Percentiles rank a stretch among this genome's conserved stretches.
phyloP scores from a whole-genome alignment of 2,888 invertebrate species.

The Disparrhopalites patrizii region DNA sequence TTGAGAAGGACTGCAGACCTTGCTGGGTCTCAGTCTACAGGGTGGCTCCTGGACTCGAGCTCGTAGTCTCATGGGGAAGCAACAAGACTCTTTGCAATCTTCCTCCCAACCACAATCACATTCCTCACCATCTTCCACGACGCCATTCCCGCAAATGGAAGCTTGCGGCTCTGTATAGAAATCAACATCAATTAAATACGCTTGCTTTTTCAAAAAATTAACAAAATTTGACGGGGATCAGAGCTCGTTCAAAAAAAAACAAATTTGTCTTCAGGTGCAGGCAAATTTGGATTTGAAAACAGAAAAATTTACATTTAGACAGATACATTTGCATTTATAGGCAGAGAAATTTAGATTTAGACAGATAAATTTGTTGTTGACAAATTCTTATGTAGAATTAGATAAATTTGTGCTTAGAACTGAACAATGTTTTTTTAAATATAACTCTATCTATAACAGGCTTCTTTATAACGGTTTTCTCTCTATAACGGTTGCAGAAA shows the following conservation, averaged over 20 bases:
- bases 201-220: neutral
- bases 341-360: too few relatives aligned
- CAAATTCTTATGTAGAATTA: too few relatives aligned
- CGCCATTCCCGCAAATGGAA: constrained; percentile 96
- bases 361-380: too few relatives aligned
- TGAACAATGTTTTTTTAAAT: too few relatives aligned
- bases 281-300: too few relatives aligned
- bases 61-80: constrained; percentile 81
- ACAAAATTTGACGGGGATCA: neutral
- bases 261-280: neutral
- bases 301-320: too few relatives aligned
- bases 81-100: constrained; percentile 90
- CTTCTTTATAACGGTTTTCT: too few relatives aligned
- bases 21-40: constrained; percentile 75
- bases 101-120: constrained; percentile 99
- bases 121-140: constrained; percentile 93
- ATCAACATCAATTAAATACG: neutral
- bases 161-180: constrained; percentile 68
- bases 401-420: too few relatives aligned
- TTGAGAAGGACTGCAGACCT: constrained; percentile 75
- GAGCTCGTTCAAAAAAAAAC: neutral
- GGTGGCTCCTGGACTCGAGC: constrained; percentile 74
- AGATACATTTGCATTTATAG: too few relatives aligned
- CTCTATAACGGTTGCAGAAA: too few relatives aligned
- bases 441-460: too few relatives aligned